Percentiles rank a stretch among this genome's conserved stretches.
Conservation (phyloP, 2,888 invertebrate genomes). For the Pseudolycoriella hygida region DNA sequence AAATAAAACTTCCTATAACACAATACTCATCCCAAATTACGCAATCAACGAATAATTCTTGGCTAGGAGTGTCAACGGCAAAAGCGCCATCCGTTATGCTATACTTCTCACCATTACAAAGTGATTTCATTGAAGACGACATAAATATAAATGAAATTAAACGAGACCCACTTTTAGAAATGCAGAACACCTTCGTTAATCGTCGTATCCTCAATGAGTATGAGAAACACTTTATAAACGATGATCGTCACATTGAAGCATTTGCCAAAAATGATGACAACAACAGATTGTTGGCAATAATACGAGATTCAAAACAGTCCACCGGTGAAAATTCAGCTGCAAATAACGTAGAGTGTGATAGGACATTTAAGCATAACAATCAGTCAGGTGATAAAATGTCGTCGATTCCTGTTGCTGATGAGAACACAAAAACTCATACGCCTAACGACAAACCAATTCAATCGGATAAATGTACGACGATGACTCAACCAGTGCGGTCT, state of each 20-base stretch:
- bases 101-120: slow-evolving; percentile 57
- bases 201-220: slow-evolving; percentile 39
- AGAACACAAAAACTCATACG: not conserved
- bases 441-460: not conserved
- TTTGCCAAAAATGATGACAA: slow-evolving; percentile 26
- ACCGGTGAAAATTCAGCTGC: slow-evolving; percentile 7
- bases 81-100: slow-evolving; percentile 41
- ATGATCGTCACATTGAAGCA: slow-evolving; percentile 5
- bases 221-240: slow-evolving; percentile 6
- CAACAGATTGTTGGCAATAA: slow-evolving; percentile 42
- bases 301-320: slow-evolving; percentile 34
- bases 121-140: slow-evolving; percentile 35
- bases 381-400: not conserved
- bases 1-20: too few species aligned
- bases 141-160: slow-evolving; percentile 26
- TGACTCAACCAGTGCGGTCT: slow-evolving; percentile 10
- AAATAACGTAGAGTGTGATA: not conserved
- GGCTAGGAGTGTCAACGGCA: slow-evolving; percentile 43
- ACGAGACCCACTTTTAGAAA: slow-evolving; percentile 44
- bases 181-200: slow-evolving; percentile 51
- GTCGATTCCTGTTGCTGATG: not conserved
- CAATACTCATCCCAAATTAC: too few species aligned
- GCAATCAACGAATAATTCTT: slow-evolving; percentile 18
- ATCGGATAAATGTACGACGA: not conserved
- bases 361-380: not conserved